Evolutionary conservation across 2,888 invertebrate species (phyloP).

Genomic region (Drosophila ezoana): DNA sequence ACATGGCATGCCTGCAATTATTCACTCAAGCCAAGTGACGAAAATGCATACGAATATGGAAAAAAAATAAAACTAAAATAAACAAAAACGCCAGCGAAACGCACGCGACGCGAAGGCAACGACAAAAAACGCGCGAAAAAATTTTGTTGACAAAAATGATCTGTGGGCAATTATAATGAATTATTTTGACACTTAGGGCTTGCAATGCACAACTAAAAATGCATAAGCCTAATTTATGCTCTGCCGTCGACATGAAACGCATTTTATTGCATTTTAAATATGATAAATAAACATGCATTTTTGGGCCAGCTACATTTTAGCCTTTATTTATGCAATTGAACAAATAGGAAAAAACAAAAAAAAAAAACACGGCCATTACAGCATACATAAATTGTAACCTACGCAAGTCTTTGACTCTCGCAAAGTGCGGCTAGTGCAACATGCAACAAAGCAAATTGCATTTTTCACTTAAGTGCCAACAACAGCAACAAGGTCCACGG

Average conservation of each 20-base stretch:
- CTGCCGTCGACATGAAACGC: constrained; percentile 70
- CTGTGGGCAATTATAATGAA: constrained; percentile 83
- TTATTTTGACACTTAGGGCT: constrained; percentile 81
- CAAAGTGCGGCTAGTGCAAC: constrained; percentile 21
- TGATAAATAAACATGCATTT: constrained; percentile 77
- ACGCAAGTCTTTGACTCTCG: constrained; percentile 35
- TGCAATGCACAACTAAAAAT: constrained; percentile 68
- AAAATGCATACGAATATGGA: constrained; percentile 35
- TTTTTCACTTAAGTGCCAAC: constrained; percentile 67
- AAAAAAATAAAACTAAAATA: constrained; percentile 20
- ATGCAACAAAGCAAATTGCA: constrained; percentile 59
- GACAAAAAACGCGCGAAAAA: constrained; percentile 43
- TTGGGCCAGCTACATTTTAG: constrained; percentile 42
- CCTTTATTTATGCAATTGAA: constrained; percentile 41
- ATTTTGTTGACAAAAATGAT: constrained; percentile 75
- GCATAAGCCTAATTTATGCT: constrained; percentile 78
- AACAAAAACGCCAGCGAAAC: constrained; percentile 52
- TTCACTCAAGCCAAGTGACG: constrained; percentile 63
- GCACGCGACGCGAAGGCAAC: constrained; percentile 52
- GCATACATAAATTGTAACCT: constrained; percentile 53
- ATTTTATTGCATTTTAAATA: constrained; percentile 83
- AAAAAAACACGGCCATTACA: constrained; percentile 27
- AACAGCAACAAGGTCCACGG: constrained; percentile 28
- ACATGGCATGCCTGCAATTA: constrained; percentile 74
- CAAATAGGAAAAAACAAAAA: constrained; percentile 6